A percentile compares a stretch with the other conserved stretches of the same genome.
These are phyloP conservation scores for Oxyruncus cristatus DNA, from an alignment of 2,113 vertebrate species.

Conservation along the genomic window DNA sequence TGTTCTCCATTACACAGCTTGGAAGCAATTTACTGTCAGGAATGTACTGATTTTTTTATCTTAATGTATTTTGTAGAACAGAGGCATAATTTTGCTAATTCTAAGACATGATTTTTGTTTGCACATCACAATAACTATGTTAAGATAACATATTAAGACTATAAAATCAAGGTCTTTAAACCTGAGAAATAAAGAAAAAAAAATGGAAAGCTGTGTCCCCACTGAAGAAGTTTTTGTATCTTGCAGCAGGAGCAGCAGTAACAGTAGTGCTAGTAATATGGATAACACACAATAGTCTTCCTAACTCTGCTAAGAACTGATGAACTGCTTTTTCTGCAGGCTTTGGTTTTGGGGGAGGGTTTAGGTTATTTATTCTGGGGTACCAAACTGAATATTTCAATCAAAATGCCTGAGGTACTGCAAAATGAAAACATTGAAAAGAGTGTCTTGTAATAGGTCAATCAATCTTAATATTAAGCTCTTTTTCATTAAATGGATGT, in stretches of 20 bases:
- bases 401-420: background rate
- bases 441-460: background rate
- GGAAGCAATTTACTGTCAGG: background rate
- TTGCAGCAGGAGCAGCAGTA: background rate
- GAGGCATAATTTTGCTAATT: background rate
- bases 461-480: background rate
- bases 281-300: accelerated
- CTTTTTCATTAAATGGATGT: background rate
- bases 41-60: background rate
- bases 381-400: background rate
- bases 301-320: background rate
- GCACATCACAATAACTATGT: background rate
- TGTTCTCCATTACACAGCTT: background rate
- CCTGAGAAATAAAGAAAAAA: background rate
- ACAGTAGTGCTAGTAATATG: background rate
- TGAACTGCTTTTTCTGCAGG: background rate
- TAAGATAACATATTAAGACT: background rate
- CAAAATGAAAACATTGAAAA: background rate
- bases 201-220: background rate
- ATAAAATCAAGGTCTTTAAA: background rate
- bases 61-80: background rate
- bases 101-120: background rate
- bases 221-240: background rate
- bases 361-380: background rate
- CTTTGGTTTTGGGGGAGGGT: background rate